These are phyloP conservation scores for Spheniscus humboldti DNA, from an alignment of 2,797 vertebrate genomes.

Conservation along the genomic window DNA sequence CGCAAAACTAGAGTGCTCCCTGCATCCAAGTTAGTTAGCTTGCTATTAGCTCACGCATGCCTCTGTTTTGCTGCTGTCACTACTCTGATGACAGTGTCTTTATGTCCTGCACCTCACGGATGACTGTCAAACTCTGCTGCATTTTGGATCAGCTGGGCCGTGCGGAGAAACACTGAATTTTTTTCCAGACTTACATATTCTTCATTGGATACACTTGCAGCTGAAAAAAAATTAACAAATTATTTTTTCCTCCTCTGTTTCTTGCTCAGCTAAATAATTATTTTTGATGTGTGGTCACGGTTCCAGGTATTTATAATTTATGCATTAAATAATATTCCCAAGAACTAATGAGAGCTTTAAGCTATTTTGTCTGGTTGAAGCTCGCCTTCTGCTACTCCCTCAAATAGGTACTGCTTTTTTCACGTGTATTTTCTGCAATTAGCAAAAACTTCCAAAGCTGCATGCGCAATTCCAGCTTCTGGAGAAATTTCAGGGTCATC, in stretches of 20 bases:
- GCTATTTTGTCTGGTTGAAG: not conserved
- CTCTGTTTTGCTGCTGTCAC: not conserved
- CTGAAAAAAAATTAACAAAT: not conserved
- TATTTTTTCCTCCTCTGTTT: not conserved
- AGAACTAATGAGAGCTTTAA: not conserved
- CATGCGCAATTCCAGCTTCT: rapidly evolving
- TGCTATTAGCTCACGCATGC: not conserved
- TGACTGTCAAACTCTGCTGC: not conserved
- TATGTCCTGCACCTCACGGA: not conserved
- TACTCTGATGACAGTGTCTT: too few species aligned
- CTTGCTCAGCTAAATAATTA: not conserved
- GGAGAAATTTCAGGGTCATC: not conserved
- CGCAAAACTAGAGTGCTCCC: not conserved
- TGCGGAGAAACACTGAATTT: not conserved
- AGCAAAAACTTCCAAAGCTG: not conserved
- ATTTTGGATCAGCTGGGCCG: not conserved
- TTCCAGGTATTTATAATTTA: not conserved
- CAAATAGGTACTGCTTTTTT: not conserved
- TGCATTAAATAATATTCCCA: not conserved
- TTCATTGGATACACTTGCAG: not conserved
- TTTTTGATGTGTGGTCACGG: not conserved
- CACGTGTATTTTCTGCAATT: rapidly evolving
- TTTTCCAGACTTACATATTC: not conserved
- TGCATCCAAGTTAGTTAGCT: too few species aligned
- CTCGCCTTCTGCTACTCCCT: not conserved